These are phyloP conservation scores for Hypercompe scribonia DNA, from an alignment of 2,888 invertebrate genomes.

Conservation along the genomic window DNA sequence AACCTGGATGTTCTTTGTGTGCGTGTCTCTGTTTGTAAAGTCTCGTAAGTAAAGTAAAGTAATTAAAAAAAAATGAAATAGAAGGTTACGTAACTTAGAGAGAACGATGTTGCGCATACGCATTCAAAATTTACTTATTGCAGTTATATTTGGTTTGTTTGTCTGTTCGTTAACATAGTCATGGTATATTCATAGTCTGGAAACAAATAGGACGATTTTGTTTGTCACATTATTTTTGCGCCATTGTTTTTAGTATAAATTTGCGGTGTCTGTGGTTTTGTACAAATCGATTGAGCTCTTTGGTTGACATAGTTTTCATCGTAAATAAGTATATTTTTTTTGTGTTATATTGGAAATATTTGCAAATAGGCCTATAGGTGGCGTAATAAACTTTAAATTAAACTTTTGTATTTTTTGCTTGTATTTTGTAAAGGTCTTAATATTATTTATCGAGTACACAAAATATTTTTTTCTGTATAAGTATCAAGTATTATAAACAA, in stretches of 20 bases:
- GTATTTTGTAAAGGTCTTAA: background rate
- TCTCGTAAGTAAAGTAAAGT: no score
- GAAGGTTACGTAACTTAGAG: background rate
- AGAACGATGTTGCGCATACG: background rate
- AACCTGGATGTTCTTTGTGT: no score
- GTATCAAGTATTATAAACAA: background rate
- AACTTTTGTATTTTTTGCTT: background rate
- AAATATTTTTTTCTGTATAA: background rate
- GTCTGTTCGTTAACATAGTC: constrained; percentile 5
- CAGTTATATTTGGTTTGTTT: background rate
- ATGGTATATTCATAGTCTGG: constrained; percentile 1
- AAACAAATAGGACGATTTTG: constrained; percentile 15
- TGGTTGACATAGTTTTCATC: constrained; percentile 14
- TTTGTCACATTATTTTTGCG: constrained; percentile 6
- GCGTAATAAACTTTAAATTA: background rate
- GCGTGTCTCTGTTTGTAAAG: no score
- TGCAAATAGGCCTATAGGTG: background rate
- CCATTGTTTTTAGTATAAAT: background rate
- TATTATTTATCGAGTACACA: background rate
- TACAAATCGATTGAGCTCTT: background rate
- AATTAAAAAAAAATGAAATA: background rate
- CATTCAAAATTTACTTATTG: background rate
- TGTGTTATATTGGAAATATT: background rate
- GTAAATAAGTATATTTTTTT: constrained; percentile 9
- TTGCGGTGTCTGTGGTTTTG: constrained; percentile 14